These are phyloP conservation scores for Gambelia wislizenii DNA, from an alignment of 2,797 vertebrate genomes.

Conservation along the genomic window DNA sequence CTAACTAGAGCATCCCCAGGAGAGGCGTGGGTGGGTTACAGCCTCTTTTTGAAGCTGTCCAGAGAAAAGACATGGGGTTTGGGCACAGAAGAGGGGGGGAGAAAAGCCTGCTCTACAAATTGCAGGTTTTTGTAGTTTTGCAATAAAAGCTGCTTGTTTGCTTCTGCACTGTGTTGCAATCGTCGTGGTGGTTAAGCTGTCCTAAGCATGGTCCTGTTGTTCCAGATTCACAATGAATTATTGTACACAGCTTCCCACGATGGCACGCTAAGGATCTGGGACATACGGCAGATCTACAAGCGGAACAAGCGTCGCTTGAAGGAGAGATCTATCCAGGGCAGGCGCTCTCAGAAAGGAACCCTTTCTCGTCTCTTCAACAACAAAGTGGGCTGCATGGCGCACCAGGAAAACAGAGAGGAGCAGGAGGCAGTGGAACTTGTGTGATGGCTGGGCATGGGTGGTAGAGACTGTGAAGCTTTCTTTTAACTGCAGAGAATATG, in stretches of 20 bases:
- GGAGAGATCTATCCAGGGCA: constrained; percentile 66
- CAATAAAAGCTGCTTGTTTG: constrained; percentile 20
- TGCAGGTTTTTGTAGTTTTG: background rate
- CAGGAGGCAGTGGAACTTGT: constrained; percentile 69
- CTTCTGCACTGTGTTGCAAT: background rate
- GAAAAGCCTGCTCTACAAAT: constrained; percentile 9
- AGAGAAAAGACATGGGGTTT: background rate
- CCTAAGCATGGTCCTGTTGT: constrained; percentile 42
- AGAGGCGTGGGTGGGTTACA: background rate
- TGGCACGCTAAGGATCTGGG: constrained; percentile 81
- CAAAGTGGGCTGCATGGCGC: constrained; percentile 78
- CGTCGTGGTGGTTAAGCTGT: accelerated
- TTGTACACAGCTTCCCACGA: constrained; percentile 85
- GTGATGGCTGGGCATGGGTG: constrained; percentile 46
- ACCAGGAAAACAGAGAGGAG: constrained; percentile 59
- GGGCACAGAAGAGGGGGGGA: background rate
- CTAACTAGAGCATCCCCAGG: no score
- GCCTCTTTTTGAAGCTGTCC: background rate
- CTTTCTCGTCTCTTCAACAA: constrained; percentile 83
- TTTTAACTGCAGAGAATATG: accelerated
- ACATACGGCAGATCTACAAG: constrained; percentile 78
- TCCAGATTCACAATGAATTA: constrained; percentile 81
- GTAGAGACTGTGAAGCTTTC: background rate
- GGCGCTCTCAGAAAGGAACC: constrained; percentile 75
- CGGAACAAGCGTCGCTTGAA: constrained; percentile 61